Percentiles rank a stretch among this genome's conserved stretches.
These are phyloP conservation scores for Drosophila histrio DNA, from an alignment of 2,888 invertebrate species.

Conservation along the genomic window DNA sequence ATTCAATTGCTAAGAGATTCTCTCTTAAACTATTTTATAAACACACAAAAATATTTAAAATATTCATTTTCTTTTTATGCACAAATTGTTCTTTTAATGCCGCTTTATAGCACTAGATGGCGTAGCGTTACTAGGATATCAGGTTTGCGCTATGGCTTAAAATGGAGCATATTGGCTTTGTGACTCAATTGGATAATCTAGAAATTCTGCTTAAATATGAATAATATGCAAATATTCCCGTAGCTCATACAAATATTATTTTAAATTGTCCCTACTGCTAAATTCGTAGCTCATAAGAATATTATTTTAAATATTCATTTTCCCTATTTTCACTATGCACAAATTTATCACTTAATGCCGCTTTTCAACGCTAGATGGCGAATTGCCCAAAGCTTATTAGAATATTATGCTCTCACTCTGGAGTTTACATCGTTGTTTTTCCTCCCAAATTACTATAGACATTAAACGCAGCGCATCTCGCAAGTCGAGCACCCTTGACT, in stretches of 20 bases:
- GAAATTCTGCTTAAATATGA: background rate
- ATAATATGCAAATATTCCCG: background rate
- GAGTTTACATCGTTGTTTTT: conserved; percentile 7
- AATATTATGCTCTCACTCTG: conserved; percentile 20
- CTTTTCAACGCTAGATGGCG: conserved; percentile 40
- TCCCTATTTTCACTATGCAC: conserved; percentile 3
- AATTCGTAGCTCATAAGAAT: background rate
- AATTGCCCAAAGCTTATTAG: conserved; percentile 40
- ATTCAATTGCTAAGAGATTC: no score
- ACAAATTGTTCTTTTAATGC: no score
- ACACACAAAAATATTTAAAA: no score
- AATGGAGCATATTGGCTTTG: no score
- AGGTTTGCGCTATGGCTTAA: no score
- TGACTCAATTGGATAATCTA: background rate
- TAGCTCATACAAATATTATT: background rate
- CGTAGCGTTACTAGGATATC: no score
- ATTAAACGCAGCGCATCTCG: conserved; percentile 43
- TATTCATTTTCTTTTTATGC: no score
- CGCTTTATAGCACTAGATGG: no score
- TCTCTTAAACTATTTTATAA: no score
- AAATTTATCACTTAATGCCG: conserved; percentile 18
- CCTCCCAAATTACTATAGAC: conserved; percentile 40
- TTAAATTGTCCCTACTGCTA: background rate
- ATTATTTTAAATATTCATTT: conserved; percentile 15
- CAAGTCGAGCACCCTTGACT: conserved; percentile 41